Base-by-base conservation (phyloP, 2,113 vertebrate genomes). In the Asarcornis scutulata region DNA sequence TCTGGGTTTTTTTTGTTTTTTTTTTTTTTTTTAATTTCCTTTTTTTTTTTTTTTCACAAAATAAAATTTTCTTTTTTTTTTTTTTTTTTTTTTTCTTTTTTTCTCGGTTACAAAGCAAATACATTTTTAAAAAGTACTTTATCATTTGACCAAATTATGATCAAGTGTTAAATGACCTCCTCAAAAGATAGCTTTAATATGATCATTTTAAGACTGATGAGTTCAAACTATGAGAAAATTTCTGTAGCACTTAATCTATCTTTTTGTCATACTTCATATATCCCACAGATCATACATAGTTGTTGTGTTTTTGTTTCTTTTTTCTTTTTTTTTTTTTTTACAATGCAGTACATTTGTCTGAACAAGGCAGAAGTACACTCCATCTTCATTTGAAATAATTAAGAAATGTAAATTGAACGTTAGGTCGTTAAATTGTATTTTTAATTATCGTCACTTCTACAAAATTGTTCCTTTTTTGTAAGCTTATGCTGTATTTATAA, bases 131-230 rank as follows among this genome's bases (percentile, higher is more conserved):
- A 67, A 82, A 36, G 2, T 10, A 6, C 1, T 77, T 67, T 79
- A 4, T 69, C 18, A 59, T 90, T 77, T 52, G 22, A n/a, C 1
- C 11, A 64, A 67, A 60, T 69, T 9, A 27, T 34, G 36, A 17
- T 21, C 27, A 9, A 22, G 22, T 50, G 9, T 29, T 53, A 2
- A 66, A 26, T 40, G 0, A 42, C 4, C 4, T 52, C 4, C 15
- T 4, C 6, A 26, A 89, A 73, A 69, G 2, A 6, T 29, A 11
- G 1, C 9, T 86, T 71, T 31, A 14, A 4, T 17, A 17, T 11
- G 14, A 10, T 12, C 2, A 56, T 77, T 64, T 59, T 63, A 63
- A 63, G 15, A 59, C 1, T 17, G 5, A 48, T n/a, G 3, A 50
- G 56, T 29, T 77, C 5, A 31, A 73, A 56, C 22, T 3, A 32